Evolutionary conservation across 2,888 invertebrate species (phyloP).

Genomic region (Parasteatoda lunata): DNA sequence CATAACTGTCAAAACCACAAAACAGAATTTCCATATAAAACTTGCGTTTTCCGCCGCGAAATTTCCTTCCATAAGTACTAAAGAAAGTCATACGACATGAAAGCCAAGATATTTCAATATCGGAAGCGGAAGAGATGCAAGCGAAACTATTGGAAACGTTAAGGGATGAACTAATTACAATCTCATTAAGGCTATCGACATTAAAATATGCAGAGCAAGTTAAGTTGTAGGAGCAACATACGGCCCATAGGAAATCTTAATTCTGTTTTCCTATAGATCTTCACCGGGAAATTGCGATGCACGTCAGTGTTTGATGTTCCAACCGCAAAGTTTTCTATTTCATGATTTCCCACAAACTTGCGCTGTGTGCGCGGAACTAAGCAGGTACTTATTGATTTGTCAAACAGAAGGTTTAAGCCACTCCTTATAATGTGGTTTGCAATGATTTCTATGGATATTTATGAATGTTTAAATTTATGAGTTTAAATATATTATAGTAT

Average conservation of each 20-base stretch:
- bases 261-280: slow-evolving; percentile 15
- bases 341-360: neutral
- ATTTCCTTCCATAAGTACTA: no score
- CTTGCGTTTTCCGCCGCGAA: no score
- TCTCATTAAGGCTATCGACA: slow-evolving; percentile 40
- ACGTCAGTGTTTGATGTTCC: neutral
- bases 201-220: slow-evolving; percentile 40
- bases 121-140: slow-evolving; percentile 1
- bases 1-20: no score
- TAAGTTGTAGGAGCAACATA: slow-evolving; percentile 23
- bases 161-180: slow-evolving; percentile 39
- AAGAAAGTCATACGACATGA: neutral
- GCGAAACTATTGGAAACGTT: slow-evolving; percentile 30
- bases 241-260: slow-evolving; percentile 40
- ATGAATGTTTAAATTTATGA: no score
- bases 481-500: no score
- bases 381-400: no score
- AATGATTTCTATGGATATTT: no score
- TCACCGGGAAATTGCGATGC: slow-evolving; percentile 21
- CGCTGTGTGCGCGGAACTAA: no score
- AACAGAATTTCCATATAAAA: no score
- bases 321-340: neutral
- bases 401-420: no score
- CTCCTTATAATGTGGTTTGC: no score
- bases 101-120: slow-evolving; percentile 34